These are phyloP conservation scores for Apteryx owenii DNA, from an alignment of 2,113 vertebrate genomes.

Conservation along the genomic window DNA sequence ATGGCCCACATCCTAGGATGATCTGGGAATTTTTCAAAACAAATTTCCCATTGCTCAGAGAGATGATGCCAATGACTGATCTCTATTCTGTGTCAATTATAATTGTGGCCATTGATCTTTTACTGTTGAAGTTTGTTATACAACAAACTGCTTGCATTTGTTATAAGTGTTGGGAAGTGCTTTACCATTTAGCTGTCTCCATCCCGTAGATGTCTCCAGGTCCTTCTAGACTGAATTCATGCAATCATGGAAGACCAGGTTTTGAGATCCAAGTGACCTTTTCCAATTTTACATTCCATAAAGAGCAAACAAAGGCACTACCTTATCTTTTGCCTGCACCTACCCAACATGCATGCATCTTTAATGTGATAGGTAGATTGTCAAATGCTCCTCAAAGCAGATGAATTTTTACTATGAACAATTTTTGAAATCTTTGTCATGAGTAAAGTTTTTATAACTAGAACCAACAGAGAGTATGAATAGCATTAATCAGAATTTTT, in stretches of 20 bases:
- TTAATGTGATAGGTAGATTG: fast-evolving
- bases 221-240: neutral
- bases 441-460: neutral
- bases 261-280: neutral
- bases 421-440: neutral
- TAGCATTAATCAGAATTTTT: neutral
- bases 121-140: neutral
- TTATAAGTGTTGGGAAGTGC: neutral
- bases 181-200: neutral
- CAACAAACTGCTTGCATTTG: neutral
- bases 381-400: neutral
- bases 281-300: neutral
- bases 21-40: neutral
- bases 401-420: neutral
- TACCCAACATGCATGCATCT: neutral
- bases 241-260: fast-evolving
- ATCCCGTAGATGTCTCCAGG: neutral
- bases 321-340: neutral
- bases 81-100: neutral
- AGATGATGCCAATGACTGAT: neutral
- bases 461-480: neutral
- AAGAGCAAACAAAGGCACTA: neutral
- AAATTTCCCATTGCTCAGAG: neutral
- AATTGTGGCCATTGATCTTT: neutral
- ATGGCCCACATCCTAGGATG: neutral